Evolutionary conservation across 2,113 vertebrate species (phyloP).

Genomic region (Heterocephalus glaber): DNA sequence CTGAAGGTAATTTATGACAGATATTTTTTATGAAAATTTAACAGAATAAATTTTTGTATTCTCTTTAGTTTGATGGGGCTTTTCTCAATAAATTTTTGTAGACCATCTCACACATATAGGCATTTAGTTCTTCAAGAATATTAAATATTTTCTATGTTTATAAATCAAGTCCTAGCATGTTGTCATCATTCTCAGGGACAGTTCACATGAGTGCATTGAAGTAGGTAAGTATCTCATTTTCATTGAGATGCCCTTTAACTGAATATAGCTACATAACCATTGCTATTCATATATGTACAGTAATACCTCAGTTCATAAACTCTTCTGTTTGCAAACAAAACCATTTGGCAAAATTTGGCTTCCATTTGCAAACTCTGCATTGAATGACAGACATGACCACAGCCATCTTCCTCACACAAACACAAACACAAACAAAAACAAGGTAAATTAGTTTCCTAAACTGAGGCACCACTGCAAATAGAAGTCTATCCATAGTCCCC

Average conservation of each 20-base stretch:
- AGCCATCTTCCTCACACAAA: too few relatives aligned
- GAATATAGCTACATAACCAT: neutral
- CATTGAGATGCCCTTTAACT: neutral
- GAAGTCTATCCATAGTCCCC: neutral
- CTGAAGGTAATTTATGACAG: neutral
- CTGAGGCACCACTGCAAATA: too few relatives aligned
- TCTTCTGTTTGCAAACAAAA: too few relatives aligned
- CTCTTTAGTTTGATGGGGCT: neutral
- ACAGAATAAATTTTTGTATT: neutral
- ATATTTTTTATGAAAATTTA: constrained; percentile 2
- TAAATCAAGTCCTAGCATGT: neutral
- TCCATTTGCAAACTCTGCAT: too few relatives aligned
- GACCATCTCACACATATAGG: neutral
- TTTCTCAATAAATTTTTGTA: neutral
- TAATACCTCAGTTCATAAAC: neutral
- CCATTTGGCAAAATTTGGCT: too few relatives aligned
- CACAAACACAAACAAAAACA: too few relatives aligned
- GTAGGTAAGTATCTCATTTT: neutral
- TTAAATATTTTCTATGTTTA: neutral
- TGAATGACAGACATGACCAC: too few relatives aligned
- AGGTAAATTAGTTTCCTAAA: too few relatives aligned
- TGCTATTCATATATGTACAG: neutral
- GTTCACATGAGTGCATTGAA: neutral
- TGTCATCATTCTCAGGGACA: neutral
- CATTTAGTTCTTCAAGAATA: neutral